These are phyloP conservation scores for Meteorus sp. DNA, from an alignment of 1,140 invertebrate species.

Conservation along the genomic window DNA sequence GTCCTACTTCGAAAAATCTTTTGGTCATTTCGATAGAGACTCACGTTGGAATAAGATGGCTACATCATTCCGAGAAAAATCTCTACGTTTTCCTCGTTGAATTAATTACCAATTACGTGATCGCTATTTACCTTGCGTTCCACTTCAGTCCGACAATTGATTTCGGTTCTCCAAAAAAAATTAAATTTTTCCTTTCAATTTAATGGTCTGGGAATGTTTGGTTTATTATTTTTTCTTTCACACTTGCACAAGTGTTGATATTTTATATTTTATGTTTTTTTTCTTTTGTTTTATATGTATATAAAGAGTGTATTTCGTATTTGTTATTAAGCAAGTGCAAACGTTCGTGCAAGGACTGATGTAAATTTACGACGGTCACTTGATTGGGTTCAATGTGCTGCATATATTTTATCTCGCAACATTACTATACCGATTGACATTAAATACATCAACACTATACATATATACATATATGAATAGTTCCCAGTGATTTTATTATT, in stretches of 20 bases:
- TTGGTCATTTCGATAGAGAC: too few relatives aligned
- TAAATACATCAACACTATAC: slow-evolving; percentile 4
- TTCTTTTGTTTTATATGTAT: slow-evolving; percentile 20
- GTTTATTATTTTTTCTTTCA: too few relatives aligned
- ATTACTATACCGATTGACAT: background rate
- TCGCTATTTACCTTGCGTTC: too few relatives aligned
- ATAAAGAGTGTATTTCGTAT: slow-evolving; percentile 27
- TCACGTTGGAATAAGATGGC: too few relatives aligned
- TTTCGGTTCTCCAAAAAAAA: background rate
- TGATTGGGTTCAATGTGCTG: slow-evolving; percentile 35
- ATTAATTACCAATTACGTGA: too few relatives aligned
- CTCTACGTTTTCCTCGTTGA: too few relatives aligned
- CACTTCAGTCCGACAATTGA: too few relatives aligned
- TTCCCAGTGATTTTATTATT: too few relatives aligned
- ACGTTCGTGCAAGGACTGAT: slow-evolving; percentile 27
- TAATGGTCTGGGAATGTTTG: too few relatives aligned
- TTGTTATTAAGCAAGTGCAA: slow-evolving; percentile 24
- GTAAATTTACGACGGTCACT: slow-evolving; percentile 35
- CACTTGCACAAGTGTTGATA: slow-evolving; percentile 32
- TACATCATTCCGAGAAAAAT: too few relatives aligned
- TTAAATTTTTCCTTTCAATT: background rate
- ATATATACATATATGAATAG: background rate
- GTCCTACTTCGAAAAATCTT: too few relatives aligned
- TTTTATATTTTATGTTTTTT: slow-evolving; percentile 14
- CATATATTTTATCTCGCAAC: slow-evolving; percentile 29